These are phyloP conservation scores for Nyctereutes procyonoides DNA, from an alignment of 2,113 vertebrate genomes.

Conservation along the genomic window DNA sequence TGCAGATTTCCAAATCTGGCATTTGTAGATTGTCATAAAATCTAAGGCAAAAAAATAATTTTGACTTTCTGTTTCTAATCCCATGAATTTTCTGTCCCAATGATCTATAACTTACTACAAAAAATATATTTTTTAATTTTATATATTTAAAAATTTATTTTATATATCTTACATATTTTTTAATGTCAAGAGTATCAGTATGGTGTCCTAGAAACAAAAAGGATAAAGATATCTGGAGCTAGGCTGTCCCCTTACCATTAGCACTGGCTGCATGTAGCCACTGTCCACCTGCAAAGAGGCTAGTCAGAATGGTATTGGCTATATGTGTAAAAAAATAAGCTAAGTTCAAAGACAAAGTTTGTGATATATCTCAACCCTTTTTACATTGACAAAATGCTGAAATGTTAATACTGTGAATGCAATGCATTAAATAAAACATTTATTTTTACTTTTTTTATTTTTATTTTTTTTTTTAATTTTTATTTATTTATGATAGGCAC, in stretches of 20 bases:
- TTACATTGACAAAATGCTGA: not conserved
- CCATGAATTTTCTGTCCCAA: slow-evolving; percentile 39
- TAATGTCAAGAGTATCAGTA: not conserved
- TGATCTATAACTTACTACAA: not conserved
- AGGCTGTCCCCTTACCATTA: not conserved
- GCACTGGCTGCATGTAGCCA: rapidly evolving
- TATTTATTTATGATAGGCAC: no score
- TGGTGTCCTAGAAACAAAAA: not conserved
- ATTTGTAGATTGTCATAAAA: not conserved
- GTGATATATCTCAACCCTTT: not conserved
- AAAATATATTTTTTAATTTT: no score
- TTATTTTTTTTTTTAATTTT: no score
- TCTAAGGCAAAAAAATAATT: not conserved
- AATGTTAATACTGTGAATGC: not conserved
- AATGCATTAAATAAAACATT: not conserved
- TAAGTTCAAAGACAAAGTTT: not conserved
- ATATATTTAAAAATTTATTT: no score
- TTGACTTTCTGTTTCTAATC: slow-evolving; percentile 16
- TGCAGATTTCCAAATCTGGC: not conserved
- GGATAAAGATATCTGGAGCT: not conserved
- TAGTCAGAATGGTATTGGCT: not conserved
- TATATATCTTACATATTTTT: no score
- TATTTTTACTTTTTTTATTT: not conserved
- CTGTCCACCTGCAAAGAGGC: not conserved
- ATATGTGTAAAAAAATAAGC: not conserved